phyloP scores from a whole-genome alignment of 2,113 vertebrate genomes.

The Clarias magur region DNA sequence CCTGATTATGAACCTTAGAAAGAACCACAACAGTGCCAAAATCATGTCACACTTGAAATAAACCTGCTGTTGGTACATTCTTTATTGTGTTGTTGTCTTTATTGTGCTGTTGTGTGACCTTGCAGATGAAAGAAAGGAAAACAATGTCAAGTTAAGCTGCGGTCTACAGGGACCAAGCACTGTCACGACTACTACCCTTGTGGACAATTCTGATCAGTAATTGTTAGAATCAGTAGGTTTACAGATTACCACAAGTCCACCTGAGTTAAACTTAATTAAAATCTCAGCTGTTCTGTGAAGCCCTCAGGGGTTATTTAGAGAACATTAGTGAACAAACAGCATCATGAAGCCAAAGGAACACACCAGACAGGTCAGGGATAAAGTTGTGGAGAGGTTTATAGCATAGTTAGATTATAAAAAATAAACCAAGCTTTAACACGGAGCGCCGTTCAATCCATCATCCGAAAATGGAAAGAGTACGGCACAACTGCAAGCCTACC shows the following conservation, averaged over 20 bases:
- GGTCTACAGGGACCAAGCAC: not conserved
- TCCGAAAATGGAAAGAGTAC: too few species aligned
- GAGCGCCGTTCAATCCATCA: not conserved
- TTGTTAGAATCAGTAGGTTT: not conserved
- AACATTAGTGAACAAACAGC: too few species aligned
- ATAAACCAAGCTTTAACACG: too few species aligned
- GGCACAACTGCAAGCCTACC: too few species aligned
- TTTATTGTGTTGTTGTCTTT: not conserved
- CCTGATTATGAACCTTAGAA: not conserved
- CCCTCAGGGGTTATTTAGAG: too few species aligned
- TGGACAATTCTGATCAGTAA: not conserved
- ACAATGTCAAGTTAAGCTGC: not conserved
- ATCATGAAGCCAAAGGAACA: too few species aligned
- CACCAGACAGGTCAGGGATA: too few species aligned
- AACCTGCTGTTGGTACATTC: not conserved
- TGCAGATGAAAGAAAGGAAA: not conserved
- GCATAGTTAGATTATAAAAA: too few species aligned
- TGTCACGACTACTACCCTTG: not conserved
- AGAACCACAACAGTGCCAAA: not conserved
- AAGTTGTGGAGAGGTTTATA: too few species aligned
- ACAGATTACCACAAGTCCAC: not conserved
- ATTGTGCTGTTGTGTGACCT: not conserved
- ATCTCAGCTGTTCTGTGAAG: too few species aligned
- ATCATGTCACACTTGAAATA: not conserved
- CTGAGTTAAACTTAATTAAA: too few species aligned